Conservation (phyloP, 2,113 vertebrate genomes). For the Malurus cyaneus region DNA sequence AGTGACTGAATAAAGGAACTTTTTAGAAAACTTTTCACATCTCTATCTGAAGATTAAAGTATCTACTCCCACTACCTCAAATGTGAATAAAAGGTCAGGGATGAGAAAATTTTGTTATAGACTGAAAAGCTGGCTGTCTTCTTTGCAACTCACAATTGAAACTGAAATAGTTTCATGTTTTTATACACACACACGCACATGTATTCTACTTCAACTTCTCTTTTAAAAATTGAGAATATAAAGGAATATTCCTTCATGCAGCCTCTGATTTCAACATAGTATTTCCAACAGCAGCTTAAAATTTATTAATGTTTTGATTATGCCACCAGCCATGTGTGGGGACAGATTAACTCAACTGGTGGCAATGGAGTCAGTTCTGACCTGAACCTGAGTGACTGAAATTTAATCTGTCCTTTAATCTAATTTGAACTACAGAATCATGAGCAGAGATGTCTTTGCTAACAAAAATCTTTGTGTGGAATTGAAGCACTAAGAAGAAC, state of each 20-base stretch:
- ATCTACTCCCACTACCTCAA: not conserved
- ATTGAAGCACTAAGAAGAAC: not conserved
- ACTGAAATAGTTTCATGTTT: not conserved
- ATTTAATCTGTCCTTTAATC: not conserved
- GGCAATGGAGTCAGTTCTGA: not conserved
- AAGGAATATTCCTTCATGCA: not conserved
- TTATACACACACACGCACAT: fast-evolving
- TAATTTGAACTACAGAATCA: not conserved
- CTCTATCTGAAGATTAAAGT: not conserved
- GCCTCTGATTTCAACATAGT: not conserved
- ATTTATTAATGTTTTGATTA: not conserved
- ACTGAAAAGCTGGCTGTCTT: not conserved
- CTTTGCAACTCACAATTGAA: not conserved
- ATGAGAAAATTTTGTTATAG: not conserved
- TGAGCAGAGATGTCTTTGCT: not conserved
- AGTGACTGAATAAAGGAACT: not conserved
- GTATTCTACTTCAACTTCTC: not conserved
- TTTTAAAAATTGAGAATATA: not conserved
- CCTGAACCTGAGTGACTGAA: not conserved
- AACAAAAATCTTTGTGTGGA: not conserved
- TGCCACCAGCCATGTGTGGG: not conserved
- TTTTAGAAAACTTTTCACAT: not conserved
- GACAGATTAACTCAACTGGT: not conserved
- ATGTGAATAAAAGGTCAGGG: not conserved
- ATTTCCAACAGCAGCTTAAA: not conserved